Conservation (phyloP, 2,888 invertebrate species). For the Calliphora vomitoria region DNA sequence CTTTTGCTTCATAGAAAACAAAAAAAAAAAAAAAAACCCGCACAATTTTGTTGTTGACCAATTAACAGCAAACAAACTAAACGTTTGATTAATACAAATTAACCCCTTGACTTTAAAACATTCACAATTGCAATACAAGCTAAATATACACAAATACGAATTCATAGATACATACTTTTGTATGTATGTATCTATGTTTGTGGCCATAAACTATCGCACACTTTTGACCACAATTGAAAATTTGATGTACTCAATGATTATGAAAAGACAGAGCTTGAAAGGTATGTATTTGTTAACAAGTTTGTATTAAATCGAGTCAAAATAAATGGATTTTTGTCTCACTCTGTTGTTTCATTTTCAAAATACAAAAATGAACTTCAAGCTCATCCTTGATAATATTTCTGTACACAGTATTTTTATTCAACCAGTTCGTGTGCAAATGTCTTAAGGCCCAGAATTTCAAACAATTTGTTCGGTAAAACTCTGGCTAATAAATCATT, state of each 20-base stretch:
- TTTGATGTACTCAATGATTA: not conserved
- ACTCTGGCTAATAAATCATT: not conserved
- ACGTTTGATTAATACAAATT: conserved; percentile 70
- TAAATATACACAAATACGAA: not conserved
- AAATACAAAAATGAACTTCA: too few relatives aligned
- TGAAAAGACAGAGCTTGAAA: not conserved
- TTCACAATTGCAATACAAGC: conserved; percentile 3
- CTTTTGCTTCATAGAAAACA: not conserved
- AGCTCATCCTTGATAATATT: too few relatives aligned
- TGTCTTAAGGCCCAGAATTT: not conserved
- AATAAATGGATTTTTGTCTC: too few relatives aligned
- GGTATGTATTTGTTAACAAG: too few relatives aligned
- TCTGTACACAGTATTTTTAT: too few relatives aligned
- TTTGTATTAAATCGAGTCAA: too few relatives aligned
- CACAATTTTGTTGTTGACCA: conserved; percentile 16
- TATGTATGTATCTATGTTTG: not conserved
- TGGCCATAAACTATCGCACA: not conserved
- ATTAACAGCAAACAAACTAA: conserved; percentile 48
- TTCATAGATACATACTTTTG: not conserved
- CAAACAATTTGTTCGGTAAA: not conserved
- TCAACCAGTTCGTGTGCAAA: not conserved
- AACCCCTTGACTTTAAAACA: conserved; percentile 59
- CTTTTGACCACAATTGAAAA: conserved; percentile 33
- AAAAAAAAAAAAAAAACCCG: not conserved
- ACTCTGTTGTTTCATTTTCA: too few relatives aligned